These are phyloP conservation scores for Melanerpes formicivorus DNA, from an alignment of 2,113 vertebrate species.

Conservation along the genomic window DNA sequence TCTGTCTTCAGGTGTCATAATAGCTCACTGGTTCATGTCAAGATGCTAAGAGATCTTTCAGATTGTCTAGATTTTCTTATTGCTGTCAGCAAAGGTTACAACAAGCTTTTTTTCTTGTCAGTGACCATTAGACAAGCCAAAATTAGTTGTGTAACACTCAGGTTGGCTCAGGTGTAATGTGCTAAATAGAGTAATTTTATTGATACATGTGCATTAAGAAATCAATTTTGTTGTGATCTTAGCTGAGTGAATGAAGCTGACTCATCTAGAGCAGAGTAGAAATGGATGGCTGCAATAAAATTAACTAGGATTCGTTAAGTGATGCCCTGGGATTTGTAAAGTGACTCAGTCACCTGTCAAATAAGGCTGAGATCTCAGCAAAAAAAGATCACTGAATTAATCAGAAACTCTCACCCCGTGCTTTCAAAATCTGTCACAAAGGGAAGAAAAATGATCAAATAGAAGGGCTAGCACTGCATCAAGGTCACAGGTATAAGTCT, in stretches of 20 bases:
- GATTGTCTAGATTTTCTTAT: background rate
- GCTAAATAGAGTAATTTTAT: background rate
- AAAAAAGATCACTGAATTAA: background rate
- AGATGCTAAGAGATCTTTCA: background rate
- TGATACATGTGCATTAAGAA: background rate
- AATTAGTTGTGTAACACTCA: background rate
- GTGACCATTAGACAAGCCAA: background rate
- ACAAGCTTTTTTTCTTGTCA: background rate
- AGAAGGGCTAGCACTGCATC: background rate
- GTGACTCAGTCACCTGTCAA: background rate
- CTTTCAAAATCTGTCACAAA: constrained; percentile 16
- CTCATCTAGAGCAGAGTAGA: background rate
- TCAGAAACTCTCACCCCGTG: background rate
- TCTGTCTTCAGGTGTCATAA: background rate
- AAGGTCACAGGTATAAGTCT: constrained; percentile 9
- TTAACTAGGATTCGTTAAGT: background rate
- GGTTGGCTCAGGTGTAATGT: background rate
- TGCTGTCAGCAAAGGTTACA: background rate
- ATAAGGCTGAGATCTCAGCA: background rate
- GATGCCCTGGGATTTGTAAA: background rate
- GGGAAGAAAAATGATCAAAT: background rate
- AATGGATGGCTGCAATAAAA: background rate
- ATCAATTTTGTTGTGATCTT: background rate
- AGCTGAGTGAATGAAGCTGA: background rate
- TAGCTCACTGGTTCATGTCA: background rate